phyloP scores from a whole-genome alignment of 2,113 vertebrate species.

The Syngnathus scovelli region DNA sequence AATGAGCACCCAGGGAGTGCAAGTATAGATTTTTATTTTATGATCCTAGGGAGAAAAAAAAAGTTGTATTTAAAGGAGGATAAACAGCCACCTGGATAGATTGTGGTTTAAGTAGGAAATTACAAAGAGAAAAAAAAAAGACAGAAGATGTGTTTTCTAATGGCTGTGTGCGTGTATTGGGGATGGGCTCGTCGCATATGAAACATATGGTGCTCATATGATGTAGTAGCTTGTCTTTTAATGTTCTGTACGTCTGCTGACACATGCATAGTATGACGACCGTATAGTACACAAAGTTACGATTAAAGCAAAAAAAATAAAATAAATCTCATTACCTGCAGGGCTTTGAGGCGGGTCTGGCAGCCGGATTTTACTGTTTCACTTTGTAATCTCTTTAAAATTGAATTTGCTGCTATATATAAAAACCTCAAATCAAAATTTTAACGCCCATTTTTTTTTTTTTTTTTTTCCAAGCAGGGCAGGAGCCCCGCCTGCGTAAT shows the following conservation, averaged over 20 bases:
- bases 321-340: constrained; percentile 26
- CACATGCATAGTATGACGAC: background rate
- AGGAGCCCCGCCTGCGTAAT: constrained; percentile 17
- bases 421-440: constrained; percentile 32
- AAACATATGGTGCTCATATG: constrained; percentile 35
- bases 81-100: constrained; percentile 62
- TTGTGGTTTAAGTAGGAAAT: constrained; percentile 14
- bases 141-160: constrained; percentile 23
- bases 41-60: constrained; percentile 34
- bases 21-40: constrained; percentile 61
- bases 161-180: constrained; percentile 11
- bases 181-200: constrained; percentile 7
- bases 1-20: constrained; percentile 64
- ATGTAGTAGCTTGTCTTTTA: constrained; percentile 25
- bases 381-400: constrained; percentile 35
- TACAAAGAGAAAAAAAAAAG: constrained; percentile 7
- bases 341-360: constrained; percentile 25
- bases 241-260: constrained; percentile 17
- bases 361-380: constrained; percentile 17
- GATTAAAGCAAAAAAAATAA: background rate
- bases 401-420: constrained; percentile 30
- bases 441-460: constrained; percentile 8
- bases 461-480: background rate
- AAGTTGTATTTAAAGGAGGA: constrained; percentile 53
- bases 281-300: constrained; percentile 6